phyloP scores from a whole-genome alignment of 2,113 vertebrate genomes.

The Labrus mixtus region DNA sequence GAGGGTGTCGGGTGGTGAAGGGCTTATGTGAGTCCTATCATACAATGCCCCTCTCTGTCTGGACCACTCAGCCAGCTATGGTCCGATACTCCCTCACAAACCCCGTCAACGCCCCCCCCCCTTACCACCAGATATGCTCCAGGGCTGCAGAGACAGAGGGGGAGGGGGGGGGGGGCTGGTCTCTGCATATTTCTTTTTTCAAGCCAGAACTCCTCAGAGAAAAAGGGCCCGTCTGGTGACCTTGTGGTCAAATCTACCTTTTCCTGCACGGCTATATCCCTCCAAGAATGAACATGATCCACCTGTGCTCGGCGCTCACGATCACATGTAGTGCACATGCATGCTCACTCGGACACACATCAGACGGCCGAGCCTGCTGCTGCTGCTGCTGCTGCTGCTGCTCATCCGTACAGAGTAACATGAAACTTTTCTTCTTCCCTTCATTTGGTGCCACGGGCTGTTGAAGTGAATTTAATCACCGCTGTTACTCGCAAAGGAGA shows the following conservation, averaged over 20 bases:
- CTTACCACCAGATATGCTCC: constrained; percentile 67
- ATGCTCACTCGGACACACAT: constrained; percentile 2
- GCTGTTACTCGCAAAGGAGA: too few species aligned
- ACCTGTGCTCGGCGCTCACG: constrained; percentile 24
- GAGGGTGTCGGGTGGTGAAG: constrained; percentile 49
- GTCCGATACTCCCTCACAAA: constrained; percentile 64
- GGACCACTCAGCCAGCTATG: constrained; percentile 48
- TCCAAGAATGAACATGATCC: constrained; percentile 35
- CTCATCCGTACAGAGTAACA: too few species aligned
- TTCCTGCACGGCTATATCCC: constrained; percentile 17
- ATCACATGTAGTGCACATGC: constrained; percentile 27
- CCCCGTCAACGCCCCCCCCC: constrained; percentile 44
- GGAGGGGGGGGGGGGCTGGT: constrained; percentile 5
- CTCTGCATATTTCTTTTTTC: constrained; percentile 60
- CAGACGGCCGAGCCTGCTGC: too few species aligned
- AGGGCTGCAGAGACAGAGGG: constrained; percentile 45
- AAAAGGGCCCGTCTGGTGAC: constrained; percentile 49
- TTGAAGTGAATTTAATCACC: too few species aligned
- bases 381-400: too few species aligned
- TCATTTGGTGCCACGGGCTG: too few species aligned
- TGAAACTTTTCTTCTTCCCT: too few species aligned
- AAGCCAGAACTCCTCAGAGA: constrained; percentile 40
- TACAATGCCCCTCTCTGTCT: constrained; percentile 80
- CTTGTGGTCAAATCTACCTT: constrained; percentile 59
- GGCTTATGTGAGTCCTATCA: constrained; percentile 51